A percentile compares a stretch with the other conserved stretches of the same genome.
These are phyloP conservation scores for Oncorhynchus nerka DNA, from an alignment of 2,113 vertebrate species.

Conservation along the genomic window DNA sequence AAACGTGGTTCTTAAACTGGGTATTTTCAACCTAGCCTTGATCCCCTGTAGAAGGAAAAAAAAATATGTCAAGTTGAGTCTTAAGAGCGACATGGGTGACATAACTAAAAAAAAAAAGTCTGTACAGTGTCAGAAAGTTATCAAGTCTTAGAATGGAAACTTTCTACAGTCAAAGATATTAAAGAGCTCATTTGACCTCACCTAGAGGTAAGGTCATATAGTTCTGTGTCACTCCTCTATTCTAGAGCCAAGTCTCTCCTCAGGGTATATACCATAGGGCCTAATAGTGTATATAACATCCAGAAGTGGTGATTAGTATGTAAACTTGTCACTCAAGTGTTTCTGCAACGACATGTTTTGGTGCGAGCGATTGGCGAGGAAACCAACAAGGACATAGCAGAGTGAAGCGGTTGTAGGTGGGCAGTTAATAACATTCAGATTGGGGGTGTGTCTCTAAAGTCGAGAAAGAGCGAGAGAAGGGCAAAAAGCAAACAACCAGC, in stretches of 20 bases:
- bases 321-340: slow-evolving; percentile 63
- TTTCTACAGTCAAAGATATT: too few species aligned
- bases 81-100: not conserved
- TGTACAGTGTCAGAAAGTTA: not conserved
- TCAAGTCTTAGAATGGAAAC: not conserved
- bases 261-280: not conserved
- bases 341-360: slow-evolving; percentile 15
- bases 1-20: too few species aligned
- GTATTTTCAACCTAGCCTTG: too few species aligned
- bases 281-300: not conserved
- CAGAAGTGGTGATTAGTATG: slow-evolving; percentile 39
- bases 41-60: too few species aligned
- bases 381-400: slow-evolving; percentile 4
- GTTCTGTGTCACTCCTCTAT: not conserved
- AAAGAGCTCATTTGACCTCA: not conserved
- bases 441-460: not conserved
- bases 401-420: slow-evolving; percentile 42
- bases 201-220: not conserved
- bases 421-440: slow-evolving; percentile 63
- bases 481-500: slow-evolving; percentile 57
- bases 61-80: not conserved
- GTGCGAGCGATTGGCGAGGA: slow-evolving; percentile 30
- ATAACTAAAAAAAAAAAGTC: not conserved
- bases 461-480: slow-evolving; percentile 27
- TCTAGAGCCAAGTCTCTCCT: not conserved